Percentiles rank a stretch among this genome's conserved stretches.
These are phyloP conservation scores for Eupeodes luniger DNA, from an alignment of 2,888 invertebrate genomes.

Conservation along the genomic window DNA sequence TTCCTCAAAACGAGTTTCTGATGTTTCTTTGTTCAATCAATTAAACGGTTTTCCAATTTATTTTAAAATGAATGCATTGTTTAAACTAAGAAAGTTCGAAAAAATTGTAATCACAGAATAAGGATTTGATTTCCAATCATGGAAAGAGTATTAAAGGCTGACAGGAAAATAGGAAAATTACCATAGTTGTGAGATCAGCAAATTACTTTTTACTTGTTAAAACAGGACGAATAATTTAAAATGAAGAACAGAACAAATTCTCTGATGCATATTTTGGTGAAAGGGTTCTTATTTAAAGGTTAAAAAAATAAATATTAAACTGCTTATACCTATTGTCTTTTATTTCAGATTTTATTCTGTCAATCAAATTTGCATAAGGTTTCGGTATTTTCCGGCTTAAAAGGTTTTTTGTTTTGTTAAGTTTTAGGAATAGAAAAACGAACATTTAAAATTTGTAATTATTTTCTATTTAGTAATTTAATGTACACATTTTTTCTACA, in stretches of 20 bases:
- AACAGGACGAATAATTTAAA: not conserved
- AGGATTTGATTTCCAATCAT: not conserved
- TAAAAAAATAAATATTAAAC: too few relatives aligned
- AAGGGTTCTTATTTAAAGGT: too few relatives aligned
- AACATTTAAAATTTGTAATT: too few relatives aligned
- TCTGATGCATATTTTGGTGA: too few relatives aligned
- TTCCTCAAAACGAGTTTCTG: not conserved
- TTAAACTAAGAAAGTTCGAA: not conserved
- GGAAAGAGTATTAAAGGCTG: not conserved
- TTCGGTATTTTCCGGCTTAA: too few relatives aligned
- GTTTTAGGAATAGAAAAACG: too few relatives aligned
- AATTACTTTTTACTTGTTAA: not conserved
- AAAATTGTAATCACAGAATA: not conserved
- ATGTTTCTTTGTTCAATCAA: not conserved
- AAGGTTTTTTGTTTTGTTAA: too few relatives aligned
- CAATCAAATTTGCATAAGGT: too few relatives aligned
- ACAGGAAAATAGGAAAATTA: not conserved
- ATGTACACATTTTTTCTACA: too few relatives aligned
- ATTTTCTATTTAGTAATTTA: too few relatives aligned
- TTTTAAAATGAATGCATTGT: not conserved
- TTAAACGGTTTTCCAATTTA: slow-evolving; percentile 22
- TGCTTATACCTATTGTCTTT: too few relatives aligned
- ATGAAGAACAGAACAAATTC: not conserved
- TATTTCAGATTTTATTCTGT: too few relatives aligned
- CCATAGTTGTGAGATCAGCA: not conserved